Evolutionary conservation across 1,140 invertebrate species (phyloP).

Genomic region (Bursaphelenchus mucronatus): DNA sequence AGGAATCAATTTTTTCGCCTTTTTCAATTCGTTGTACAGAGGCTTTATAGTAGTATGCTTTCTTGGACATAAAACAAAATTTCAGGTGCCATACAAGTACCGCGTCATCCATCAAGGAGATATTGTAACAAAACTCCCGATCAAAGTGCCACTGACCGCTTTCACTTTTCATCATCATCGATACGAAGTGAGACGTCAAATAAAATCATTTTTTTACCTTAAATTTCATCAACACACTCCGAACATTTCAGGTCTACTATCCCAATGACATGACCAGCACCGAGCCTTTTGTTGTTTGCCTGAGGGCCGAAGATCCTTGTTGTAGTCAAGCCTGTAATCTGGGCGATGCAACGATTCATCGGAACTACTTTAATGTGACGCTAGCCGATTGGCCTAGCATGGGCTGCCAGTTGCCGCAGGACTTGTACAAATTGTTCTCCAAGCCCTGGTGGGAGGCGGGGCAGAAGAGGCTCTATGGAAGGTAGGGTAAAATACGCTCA

Average conservation of each 20-base stretch:
- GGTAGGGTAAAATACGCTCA: too few relatives aligned
- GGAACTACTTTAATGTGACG: slow-evolving; percentile 5
- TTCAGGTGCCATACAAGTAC: slow-evolving; percentile 40
- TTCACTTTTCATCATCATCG: slow-evolving; percentile 42
- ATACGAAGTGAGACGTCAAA: slow-evolving; percentile 30
- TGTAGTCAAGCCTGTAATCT: not conserved
- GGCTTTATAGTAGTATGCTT: too few relatives aligned
- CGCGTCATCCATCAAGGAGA: slow-evolving; percentile 39
- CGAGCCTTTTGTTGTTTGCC: slow-evolving; percentile 9
- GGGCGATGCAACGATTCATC: not conserved
- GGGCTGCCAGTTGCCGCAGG: slow-evolving; percentile 1
- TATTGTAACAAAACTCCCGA: slow-evolving; percentile 32
- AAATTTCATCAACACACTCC: not conserved
- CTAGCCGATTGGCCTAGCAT: slow-evolving; percentile 3
- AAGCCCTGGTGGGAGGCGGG: too few relatives aligned
- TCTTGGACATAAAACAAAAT: not conserved
- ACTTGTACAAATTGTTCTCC: not conserved
- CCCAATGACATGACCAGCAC: slow-evolving; percentile 9
- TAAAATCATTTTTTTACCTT: not conserved
- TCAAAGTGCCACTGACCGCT: slow-evolving; percentile 24
- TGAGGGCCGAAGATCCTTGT: slow-evolving; percentile 8
- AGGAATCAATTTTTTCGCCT: too few relatives aligned
- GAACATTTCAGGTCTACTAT: slow-evolving; percentile 3
- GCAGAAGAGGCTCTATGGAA: too few relatives aligned
- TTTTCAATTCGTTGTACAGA: too few relatives aligned